Conservation (phyloP, 2,113 vertebrate species). For the Triplophysa rosa region DNA sequence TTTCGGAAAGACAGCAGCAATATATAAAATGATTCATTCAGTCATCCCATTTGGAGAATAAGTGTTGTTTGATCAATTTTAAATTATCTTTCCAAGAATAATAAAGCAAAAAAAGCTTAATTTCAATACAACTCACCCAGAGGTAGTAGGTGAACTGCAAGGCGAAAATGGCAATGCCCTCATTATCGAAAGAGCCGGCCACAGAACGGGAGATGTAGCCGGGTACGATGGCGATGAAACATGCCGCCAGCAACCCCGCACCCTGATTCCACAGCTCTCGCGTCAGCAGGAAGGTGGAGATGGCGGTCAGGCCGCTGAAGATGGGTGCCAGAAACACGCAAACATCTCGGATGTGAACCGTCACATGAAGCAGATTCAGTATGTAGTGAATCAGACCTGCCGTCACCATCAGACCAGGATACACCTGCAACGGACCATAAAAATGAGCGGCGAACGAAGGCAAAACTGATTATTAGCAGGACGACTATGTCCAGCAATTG, state of each 20-base stretch:
- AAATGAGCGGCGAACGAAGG: background rate
- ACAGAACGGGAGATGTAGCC: slow-evolving; percentile 98
- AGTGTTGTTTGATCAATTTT: too few relatives aligned
- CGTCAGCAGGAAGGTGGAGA: slow-evolving; percentile 97
- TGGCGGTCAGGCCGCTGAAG: slow-evolving; percentile 97
- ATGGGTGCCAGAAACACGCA: slow-evolving; percentile 97
- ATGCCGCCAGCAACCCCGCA: slow-evolving; percentile 95
- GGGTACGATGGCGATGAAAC: slow-evolving; percentile 98
- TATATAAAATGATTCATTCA: too few relatives aligned
- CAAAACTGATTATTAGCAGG: background rate
- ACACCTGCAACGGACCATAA: slow-evolving; percentile 78
- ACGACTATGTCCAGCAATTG: too few relatives aligned
- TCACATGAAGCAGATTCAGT: slow-evolving; percentile 94
- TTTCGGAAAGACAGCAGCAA: too few relatives aligned
- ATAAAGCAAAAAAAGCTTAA: background rate
- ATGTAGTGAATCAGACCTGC: slow-evolving; percentile 98
- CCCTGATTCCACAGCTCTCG: slow-evolving; percentile 99
- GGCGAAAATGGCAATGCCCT: slow-evolving; percentile 99
- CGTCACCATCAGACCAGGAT: slow-evolving; percentile 97
- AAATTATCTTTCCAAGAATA: too few relatives aligned
- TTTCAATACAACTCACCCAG: slow-evolving; percentile 82
- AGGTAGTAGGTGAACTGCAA: slow-evolving; percentile 99
- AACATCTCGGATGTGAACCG: slow-evolving; percentile 97
- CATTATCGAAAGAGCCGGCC: slow-evolving; percentile 98
- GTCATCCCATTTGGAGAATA: too few relatives aligned